Evolutionary conservation across 2,113 vertebrate genomes (phyloP).

Genomic region (Notothenia coriiceps): DNA sequence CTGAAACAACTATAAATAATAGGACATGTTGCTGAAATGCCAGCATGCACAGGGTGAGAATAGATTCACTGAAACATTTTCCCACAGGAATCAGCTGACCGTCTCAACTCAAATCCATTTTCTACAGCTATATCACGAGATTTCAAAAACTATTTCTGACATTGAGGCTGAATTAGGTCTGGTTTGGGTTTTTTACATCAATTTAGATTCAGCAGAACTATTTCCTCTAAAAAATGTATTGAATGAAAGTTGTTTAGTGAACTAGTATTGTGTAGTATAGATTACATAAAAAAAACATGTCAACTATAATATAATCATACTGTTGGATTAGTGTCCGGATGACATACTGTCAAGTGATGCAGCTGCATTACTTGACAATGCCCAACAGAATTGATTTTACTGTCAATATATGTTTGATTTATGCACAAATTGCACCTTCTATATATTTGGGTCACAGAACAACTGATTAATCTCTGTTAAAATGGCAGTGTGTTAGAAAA

Average conservation of each 20-base stretch:
- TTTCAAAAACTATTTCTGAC: conserved; percentile 1
- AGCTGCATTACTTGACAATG: neutral
- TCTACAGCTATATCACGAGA: conserved; percentile 28
- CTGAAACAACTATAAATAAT: neutral
- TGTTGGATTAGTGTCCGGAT: neutral
- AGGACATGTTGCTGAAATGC: neutral
- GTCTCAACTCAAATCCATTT: conserved; percentile 12
- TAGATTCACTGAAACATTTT: neutral
- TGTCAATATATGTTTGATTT: neutral
- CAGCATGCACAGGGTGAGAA: conserved; percentile 3
- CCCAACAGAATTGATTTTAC: neutral
- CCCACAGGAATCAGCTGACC: conserved; percentile 11
- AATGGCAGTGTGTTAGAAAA: too few species aligned
- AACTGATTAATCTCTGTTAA: too few species aligned
- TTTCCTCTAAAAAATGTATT: neutral
- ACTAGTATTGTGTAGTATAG: too few species aligned
- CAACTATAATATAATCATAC: neutral
- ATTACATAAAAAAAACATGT: neutral
- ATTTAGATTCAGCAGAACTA: neutral
- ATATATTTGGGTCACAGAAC: too few species aligned
- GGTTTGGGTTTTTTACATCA: neutral
- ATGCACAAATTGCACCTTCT: neutral
- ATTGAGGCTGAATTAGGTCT: conserved; percentile 3
- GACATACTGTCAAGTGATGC: too few species aligned
- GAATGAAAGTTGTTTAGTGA: neutral